Conservation (phyloP, 2,113 vertebrate genomes). For the Brachyhypopomus occidentalis region DNA sequence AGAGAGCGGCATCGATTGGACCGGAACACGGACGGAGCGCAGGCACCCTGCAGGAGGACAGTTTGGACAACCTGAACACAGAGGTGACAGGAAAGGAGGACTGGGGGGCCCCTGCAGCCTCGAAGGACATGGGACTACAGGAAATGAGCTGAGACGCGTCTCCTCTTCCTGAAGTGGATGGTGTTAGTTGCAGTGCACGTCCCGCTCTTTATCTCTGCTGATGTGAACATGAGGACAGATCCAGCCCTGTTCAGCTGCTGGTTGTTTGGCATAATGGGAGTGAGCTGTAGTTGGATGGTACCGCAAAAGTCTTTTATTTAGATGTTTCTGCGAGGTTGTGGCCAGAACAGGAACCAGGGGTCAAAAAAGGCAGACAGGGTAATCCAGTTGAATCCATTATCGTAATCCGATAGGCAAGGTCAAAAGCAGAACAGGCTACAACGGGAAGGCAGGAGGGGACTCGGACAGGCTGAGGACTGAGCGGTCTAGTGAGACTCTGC, state of each 20-base stretch:
- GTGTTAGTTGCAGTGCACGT: neutral
- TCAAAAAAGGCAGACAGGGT: no score
- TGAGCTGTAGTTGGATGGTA: no score
- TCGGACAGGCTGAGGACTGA: no score
- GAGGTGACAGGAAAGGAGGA: slow-evolving; percentile 47
- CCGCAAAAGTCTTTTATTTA: no score
- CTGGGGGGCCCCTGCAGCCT: slow-evolving; percentile 5
- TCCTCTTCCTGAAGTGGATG: neutral
- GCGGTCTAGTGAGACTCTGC: no score
- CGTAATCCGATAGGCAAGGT: no score
- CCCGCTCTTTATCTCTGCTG: neutral
- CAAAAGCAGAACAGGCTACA: no score
- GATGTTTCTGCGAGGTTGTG: no score
- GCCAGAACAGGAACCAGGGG: no score
- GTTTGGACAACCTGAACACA: slow-evolving; percentile 46
- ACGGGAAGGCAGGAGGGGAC: no score
- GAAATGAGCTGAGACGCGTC: slow-evolving; percentile 7
- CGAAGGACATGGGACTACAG: slow-evolving; percentile 42
- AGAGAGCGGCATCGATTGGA: slow-evolving; percentile 50
- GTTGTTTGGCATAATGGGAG: neutral
- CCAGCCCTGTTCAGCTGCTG: neutral
- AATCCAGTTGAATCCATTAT: no score
- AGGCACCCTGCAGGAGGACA: slow-evolving; percentile 37
- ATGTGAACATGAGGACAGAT: neutral
- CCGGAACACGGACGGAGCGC: slow-evolving; percentile 35